phyloP scores from a whole-genome alignment of 2,888 invertebrate genomes.

The Calephelis perditalis region DNA sequence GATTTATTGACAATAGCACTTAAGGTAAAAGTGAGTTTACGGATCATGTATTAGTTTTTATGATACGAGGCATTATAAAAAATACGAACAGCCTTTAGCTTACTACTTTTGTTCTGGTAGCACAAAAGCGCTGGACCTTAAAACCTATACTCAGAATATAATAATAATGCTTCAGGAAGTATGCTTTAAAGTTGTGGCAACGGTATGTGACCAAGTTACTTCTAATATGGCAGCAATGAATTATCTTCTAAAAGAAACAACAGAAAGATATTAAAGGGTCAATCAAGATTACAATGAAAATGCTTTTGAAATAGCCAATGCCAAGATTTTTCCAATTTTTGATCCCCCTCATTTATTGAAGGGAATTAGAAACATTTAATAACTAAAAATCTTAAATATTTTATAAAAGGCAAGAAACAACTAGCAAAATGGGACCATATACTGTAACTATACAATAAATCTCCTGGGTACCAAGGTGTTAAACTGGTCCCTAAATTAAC shows the following conservation, averaged over 20 bases:
- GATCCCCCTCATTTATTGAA: too few species aligned
- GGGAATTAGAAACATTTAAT: too few species aligned
- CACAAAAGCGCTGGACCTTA: conserved; percentile 13
- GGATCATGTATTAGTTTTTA: conserved; percentile 24
- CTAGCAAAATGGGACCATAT: neutral
- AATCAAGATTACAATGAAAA: too few species aligned
- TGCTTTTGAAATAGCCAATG: too few species aligned
- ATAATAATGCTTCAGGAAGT: conserved; percentile 12
- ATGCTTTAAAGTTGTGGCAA: conserved; percentile 19
- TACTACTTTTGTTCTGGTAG: conserved; percentile 20
- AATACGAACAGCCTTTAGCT: conserved; percentile 33
- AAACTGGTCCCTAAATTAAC: neutral
- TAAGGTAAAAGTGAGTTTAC: conserved; percentile 7
- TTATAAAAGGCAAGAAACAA: neutral
- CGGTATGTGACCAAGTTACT: conserved; percentile 19
- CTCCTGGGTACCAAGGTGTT: neutral
- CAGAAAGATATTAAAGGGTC: conserved; percentile 12
- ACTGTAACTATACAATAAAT: neutral
- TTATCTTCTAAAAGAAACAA: conserved; percentile 17
- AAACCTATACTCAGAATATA: conserved; percentile 14
- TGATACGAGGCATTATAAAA: conserved; percentile 29
- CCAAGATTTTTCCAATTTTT: too few species aligned
- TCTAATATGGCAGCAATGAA: conserved; percentile 23
- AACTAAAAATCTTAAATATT: neutral
- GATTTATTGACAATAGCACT: conserved; percentile 5